Evolutionary conservation across 2,113 vertebrate species (phyloP).

Genomic region (Myrmecobius fasciatus): DNA sequence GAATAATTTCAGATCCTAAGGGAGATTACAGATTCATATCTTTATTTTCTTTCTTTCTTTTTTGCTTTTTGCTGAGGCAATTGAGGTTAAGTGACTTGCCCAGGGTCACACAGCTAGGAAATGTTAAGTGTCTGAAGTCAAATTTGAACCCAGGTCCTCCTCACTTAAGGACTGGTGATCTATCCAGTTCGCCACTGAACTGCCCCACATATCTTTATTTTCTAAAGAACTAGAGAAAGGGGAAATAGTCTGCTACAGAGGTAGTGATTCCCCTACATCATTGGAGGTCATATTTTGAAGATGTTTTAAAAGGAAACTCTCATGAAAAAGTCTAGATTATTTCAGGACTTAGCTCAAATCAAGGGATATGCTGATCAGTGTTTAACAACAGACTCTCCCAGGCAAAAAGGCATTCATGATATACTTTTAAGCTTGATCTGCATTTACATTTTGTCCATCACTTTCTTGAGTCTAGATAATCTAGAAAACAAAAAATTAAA

Average conservation of each 20-base stretch:
- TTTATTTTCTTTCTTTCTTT: too few relatives aligned
- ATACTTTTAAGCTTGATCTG: neutral
- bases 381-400: neutral
- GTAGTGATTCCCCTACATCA: neutral
- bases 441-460: neutral
- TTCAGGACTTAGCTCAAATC: neutral
- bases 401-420: neutral
- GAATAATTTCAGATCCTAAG: too few relatives aligned
- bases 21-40: neutral
- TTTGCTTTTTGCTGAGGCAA: too few relatives aligned
- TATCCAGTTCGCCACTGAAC: too few relatives aligned
- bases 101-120: too few relatives aligned
- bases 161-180: too few relatives aligned
- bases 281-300: neutral
- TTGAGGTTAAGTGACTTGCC: too few relatives aligned
- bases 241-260: neutral
- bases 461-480: neutral
- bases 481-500: neutral
- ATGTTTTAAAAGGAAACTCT: neutral
- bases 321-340: neutral
- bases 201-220: too few relatives aligned
- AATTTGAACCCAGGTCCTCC: too few relatives aligned
- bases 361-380: neutral
- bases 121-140: too few relatives aligned
- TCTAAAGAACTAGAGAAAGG: neutral